Base-by-base conservation (phyloP, 2,797 vertebrate genomes). In the Silurus aristotelis region DNA sequence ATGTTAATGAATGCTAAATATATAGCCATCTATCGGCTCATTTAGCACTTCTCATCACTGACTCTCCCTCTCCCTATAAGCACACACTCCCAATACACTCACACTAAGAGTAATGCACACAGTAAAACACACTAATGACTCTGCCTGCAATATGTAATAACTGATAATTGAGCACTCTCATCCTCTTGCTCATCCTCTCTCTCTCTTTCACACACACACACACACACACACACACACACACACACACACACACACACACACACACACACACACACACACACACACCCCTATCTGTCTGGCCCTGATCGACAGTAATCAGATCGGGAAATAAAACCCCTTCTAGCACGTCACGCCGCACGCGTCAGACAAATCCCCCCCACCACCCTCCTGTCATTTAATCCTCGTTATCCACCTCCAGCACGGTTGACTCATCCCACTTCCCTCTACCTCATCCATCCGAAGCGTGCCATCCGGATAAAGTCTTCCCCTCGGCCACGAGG, bases 221-320 rank as follows among this genome's bases (percentile, higher is more conserved):
- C 19, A 1, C 48, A 13, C 31, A 6, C 15, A 10, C 52, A 22
- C 76, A 10, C 76, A 61, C 56, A 43, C 31, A 79, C 20, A 63
- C 13, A 5, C n/a, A 9, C 73, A 20, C 75, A 10, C 76, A 61
- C 56, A 61, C 31, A 79, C 38, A 63, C 13, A 64, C 22, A 80
- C 14, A 48, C 60, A 25, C 60, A 63, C n/a, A 25, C 55, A 60
- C 82, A 75, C 77, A 22, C n/a, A 19, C 46, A 19, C 27, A 7
- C 55, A 17, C 63, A n/a, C 63, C 66, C 56, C 43, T 58, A 77
- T 85, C 84, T 87, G 68, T 89, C 85, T 85, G 76, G 77, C 73
- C 58, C 70, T 82, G 88, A 86, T 86, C 87, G 82, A 86, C 85
- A 84, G 85, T 76, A 89, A 87, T 83, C 73, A 89, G 81, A 88